Evolutionary conservation across 2,888 invertebrate species (phyloP).

Genomic region (Tenthredo mesomela): DNA sequence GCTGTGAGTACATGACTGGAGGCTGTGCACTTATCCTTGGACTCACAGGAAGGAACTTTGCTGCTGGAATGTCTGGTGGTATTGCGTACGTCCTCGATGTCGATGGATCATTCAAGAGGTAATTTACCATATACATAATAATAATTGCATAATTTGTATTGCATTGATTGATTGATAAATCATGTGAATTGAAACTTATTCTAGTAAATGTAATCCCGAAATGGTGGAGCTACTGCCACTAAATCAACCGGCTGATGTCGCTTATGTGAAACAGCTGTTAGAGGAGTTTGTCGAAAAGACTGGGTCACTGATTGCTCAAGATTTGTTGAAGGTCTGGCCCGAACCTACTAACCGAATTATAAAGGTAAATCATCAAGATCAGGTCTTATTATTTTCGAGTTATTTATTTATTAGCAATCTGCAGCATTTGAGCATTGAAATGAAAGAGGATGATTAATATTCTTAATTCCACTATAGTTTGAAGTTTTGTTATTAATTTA

Average conservation of each 20-base stretch:
- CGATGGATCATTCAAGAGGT: constrained; percentile 89
- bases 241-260: constrained; percentile 88
- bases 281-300: constrained; percentile 93
- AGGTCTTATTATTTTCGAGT: background rate
- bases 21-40: constrained; percentile 95
- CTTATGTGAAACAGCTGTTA: constrained; percentile 87
- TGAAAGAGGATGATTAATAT: background rate
- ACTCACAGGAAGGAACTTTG: constrained; percentile 98
- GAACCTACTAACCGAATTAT: constrained; percentile 88
- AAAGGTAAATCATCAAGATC: constrained; percentile 80
- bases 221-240: constrained; percentile 95
- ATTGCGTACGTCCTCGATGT: constrained; percentile 97
- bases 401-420: constrained; percentile 18
- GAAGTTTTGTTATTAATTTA: constrained; percentile 37
- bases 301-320: constrained; percentile 90
- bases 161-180: background rate
- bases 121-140: constrained; percentile 53
- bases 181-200: background rate
- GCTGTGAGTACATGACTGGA: constrained; percentile 99
- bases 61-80: constrained; percentile 98
- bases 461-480: background rate
- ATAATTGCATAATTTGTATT: background rate
- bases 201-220: constrained; percentile 94
- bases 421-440: background rate
- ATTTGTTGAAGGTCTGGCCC: constrained; percentile 90